These are phyloP conservation scores for Andrena praecox DNA, from an alignment of 2,888 invertebrate genomes.

Conservation along the genomic window DNA sequence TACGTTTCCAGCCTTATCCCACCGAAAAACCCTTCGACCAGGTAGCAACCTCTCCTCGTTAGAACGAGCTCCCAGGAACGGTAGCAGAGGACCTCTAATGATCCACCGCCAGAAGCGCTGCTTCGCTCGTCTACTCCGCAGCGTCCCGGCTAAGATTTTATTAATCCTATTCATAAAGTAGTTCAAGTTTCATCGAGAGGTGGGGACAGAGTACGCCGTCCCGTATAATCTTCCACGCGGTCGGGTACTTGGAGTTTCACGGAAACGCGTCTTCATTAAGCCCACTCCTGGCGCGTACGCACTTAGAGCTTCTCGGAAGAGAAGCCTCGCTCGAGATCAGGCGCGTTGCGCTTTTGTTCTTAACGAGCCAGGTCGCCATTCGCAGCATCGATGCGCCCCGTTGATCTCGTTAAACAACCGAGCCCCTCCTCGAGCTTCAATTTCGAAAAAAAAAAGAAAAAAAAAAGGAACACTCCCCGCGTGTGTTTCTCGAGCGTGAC, in stretches of 20 bases:
- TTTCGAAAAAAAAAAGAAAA: constrained; percentile 8
- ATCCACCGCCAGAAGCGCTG: constrained; percentile 48
- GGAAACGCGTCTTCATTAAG: constrained; percentile 68
- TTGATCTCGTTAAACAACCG: constrained; percentile 21
- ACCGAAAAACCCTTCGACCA: background rate
- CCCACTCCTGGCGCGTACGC: constrained; percentile 28
- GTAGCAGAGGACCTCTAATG: constrained; percentile 34
- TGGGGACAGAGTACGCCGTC: background rate
- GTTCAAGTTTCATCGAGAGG: constrained; percentile 58
- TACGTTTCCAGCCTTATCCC: background rate
- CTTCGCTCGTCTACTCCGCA: constrained; percentile 39
- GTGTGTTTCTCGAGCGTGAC: constrained; percentile 27
- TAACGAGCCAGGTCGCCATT: constrained; percentile 19
- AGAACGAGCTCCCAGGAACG: constrained; percentile 9
- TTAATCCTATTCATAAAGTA: constrained; percentile 68
- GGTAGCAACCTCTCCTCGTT: background rate
- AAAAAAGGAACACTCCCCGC: background rate
- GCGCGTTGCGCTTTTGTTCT: constrained; percentile 18
- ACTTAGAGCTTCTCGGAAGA: constrained; percentile 46
- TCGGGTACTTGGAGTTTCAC: constrained; percentile 55
- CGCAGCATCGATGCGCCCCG: constrained; percentile 16
- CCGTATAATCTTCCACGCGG: constrained; percentile 50
- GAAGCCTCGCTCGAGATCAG: constrained; percentile 12
- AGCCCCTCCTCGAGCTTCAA: constrained; percentile 11
- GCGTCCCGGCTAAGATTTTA: constrained; percentile 55